Evolutionary conservation across 2,797 vertebrate genomes (phyloP).

Genomic region (Xiphorhynchus erythropygius): DNA sequence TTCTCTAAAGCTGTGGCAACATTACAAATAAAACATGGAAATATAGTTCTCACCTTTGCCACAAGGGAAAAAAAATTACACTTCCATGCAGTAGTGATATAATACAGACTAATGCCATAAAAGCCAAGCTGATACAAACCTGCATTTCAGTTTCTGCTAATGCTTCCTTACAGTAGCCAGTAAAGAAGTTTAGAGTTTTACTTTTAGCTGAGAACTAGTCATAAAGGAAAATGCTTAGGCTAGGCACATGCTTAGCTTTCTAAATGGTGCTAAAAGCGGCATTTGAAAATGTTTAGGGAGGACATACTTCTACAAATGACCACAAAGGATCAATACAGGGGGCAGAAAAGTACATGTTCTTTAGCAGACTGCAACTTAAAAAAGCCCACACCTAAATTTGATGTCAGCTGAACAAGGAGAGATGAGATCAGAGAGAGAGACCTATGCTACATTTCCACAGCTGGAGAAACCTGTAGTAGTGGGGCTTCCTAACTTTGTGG

Average conservation of each 20-base stretch:
- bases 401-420: background rate
- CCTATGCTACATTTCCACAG: accelerated
- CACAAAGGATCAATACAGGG: background rate
- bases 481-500: background rate
- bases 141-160: background rate
- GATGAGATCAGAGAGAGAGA: background rate
- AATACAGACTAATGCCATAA: background rate
- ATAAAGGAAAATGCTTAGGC: background rate
- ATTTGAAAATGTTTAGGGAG: background rate
- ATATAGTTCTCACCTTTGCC: background rate
- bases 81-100: background rate
- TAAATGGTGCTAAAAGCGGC: background rate
- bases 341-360: background rate
- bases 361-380: background rate
- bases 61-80: background rate
- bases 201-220: background rate
- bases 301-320: background rate
- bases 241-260: background rate
- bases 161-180: background rate
- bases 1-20: background rate
- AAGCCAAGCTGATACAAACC: background rate
- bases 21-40: background rate
- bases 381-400: background rate
- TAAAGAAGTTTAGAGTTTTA: background rate
- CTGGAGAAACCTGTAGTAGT: background rate